Evolutionary conservation across 2,797 vertebrate genomes (phyloP), one percentile per base, ranked within the genome.

Genomic region (Amblyraja radiata): DNA sequence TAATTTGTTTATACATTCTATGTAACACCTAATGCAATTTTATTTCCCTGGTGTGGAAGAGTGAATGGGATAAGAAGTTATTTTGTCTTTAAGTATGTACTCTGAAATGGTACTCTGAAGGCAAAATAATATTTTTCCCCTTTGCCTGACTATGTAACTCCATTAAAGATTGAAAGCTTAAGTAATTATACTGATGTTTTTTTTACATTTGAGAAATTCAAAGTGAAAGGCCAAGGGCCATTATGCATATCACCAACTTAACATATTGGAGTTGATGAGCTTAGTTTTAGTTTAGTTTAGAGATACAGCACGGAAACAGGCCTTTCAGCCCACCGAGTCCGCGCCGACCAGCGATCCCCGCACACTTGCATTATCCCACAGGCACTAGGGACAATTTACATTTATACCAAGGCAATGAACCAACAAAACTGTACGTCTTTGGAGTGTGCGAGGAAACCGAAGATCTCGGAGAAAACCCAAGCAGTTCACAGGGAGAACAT

Each of bases 1-100:
- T 74, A 91, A 74, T 91, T 91, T 91, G 90, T 91, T 73, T 91
- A 74, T 71, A 54, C 25, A 68, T 91, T 73, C 68, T 71, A 46
- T 46, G 68, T 91, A 91, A 74, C 39, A 74, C 13, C 21, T 25
- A 65, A 25, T 91, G 71, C 73, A 73, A 91, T 91, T 91, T 91
- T 32, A 90, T 74, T 91, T 73, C 39, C 71, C 13, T 25, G 46
- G 68, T 91, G 90, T 91, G 90, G 23, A 21, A 91, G 68, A 23
- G 68, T 9, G 65, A 71, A n/a, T 18, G 61, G 63, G 28, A 8
- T 63, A 86, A 25, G 54, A 83, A 58, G 10, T 74, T 91, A 46
- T 91, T 91, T 91, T 91, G 68, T 28, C 68, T 91, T 54, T 91
- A 73, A 74, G 46, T 91, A 74, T 74, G 13, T 73, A 91, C 46